Evolutionary conservation across 2,113 vertebrate genomes (phyloP).

Genomic region (Raja brachyura): DNA sequence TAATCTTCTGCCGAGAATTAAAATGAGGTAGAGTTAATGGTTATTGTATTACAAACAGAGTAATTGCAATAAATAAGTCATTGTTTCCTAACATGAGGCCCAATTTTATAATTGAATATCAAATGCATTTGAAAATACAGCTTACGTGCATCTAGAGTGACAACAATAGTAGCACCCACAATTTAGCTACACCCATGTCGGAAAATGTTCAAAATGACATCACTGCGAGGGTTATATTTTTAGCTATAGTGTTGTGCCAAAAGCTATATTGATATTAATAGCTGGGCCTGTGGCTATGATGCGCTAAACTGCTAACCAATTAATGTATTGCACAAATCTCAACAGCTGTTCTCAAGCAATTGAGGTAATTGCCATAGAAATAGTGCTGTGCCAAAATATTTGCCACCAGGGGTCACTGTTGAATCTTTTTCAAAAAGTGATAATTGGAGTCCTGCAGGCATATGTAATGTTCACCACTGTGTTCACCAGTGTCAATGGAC

Average conservation of each 20-base stretch:
- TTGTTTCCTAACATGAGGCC: conserved; percentile 17
- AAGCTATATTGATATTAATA: conserved; percentile 28
- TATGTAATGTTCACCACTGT: background rate
- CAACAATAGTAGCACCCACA: background rate
- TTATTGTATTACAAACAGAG: background rate
- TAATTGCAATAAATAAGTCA: background rate
- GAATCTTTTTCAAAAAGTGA: background rate
- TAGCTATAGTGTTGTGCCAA: conserved; percentile 3
- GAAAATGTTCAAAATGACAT: background rate
- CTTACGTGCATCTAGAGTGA: background rate
- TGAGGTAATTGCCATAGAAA: background rate
- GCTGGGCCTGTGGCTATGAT: background rate
- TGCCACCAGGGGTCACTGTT: conserved; percentile 30
- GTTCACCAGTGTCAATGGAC: background rate
- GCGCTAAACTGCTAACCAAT: background rate
- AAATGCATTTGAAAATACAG: conserved; percentile 2
- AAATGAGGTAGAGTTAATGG: background rate
- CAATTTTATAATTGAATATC: conserved; percentile 19
- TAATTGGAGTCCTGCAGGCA: background rate
- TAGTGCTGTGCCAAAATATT: background rate
- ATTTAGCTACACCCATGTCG: background rate
- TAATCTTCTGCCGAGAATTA: background rate
- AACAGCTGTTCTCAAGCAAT: background rate
- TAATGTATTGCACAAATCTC: conserved; percentile 1
- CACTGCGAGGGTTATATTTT: background rate